These are phyloP conservation scores for Acleris cristana DNA, from an alignment of 2,888 invertebrate genomes.

Conservation along the genomic window DNA sequence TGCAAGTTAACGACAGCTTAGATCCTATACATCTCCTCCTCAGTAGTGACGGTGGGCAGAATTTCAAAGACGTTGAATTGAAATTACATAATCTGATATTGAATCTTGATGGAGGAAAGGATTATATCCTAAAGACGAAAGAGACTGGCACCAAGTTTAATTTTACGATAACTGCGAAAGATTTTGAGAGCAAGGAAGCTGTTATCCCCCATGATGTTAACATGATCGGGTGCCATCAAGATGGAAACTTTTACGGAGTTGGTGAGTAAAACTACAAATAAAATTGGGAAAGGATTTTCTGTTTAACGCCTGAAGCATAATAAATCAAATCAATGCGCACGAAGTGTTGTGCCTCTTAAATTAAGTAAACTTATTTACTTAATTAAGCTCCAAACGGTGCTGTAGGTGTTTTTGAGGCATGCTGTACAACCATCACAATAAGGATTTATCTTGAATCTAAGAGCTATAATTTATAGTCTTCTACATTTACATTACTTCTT, in stretches of 20 bases:
- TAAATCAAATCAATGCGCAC: too few relatives aligned
- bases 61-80: slow-evolving; percentile 68
- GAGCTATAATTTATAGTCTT: too few relatives aligned
- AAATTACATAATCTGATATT: slow-evolving; percentile 71
- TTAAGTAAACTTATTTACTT: too few relatives aligned
- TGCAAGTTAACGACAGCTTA: slow-evolving; percentile 64
- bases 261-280: slow-evolving; percentile 56
- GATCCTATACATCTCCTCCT: slow-evolving; percentile 72
- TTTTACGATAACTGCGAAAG: slow-evolving; percentile 70
- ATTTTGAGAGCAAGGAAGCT: slow-evolving; percentile 52
- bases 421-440: too few relatives aligned
- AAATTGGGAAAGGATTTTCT: too few relatives aligned
- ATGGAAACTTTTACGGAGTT: slow-evolving; percentile 67
- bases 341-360: too few relatives aligned
- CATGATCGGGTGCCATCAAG: slow-evolving; percentile 67
- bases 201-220: slow-evolving; percentile 48
- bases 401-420: too few relatives aligned
- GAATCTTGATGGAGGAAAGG: slow-evolving; percentile 71
- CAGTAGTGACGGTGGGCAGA: slow-evolving; percentile 69
- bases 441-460: too few relatives aligned
- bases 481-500: too few relatives aligned
- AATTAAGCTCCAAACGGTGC: too few relatives aligned
- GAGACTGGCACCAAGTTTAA: slow-evolving; percentile 79
- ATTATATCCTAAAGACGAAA: slow-evolving; percentile 75
- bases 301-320: too few relatives aligned